These are phyloP conservation scores for Macrotis lagotis DNA, from an alignment of 2,113 vertebrate species.

Conservation along the genomic window DNA sequence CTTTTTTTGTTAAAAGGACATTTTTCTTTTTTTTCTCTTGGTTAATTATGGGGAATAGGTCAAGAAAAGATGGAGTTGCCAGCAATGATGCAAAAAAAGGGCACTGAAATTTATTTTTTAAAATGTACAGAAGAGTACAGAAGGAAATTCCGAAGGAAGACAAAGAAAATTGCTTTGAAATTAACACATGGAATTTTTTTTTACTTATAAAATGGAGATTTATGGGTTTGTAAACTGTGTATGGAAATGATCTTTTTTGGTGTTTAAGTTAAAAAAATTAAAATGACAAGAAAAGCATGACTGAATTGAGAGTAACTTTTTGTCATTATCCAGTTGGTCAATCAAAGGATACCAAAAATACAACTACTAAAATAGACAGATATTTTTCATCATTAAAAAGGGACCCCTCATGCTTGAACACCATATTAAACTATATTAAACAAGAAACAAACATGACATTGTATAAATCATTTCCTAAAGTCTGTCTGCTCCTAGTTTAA, in stretches of 20 bases:
- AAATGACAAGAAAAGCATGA: neutral
- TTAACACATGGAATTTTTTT: neutral
- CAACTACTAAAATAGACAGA: neutral
- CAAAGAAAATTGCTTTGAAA: neutral
- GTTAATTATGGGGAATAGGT: neutral
- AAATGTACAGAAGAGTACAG: neutral
- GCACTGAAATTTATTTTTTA: neutral
- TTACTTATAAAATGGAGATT: neutral
- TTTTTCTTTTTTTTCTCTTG: neutral
- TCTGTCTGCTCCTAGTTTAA: neutral
- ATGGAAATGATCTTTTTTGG: neutral
- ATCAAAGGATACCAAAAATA: neutral
- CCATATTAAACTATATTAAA: neutral
- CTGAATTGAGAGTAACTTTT: neutral
- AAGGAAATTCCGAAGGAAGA: neutral
- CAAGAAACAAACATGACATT: neutral
- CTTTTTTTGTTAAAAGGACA: neutral
- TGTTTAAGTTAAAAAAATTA: neutral
- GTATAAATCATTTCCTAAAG: neutral
- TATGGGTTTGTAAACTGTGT: neutral
- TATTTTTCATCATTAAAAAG: neutral
- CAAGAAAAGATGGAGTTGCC: neutral
- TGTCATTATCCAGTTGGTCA: neutral
- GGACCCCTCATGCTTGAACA: neutral
- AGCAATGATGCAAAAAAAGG: neutral